phyloP scores from a whole-genome alignment of 2,797 vertebrate species.

The Trachurus trachurus region DNA sequence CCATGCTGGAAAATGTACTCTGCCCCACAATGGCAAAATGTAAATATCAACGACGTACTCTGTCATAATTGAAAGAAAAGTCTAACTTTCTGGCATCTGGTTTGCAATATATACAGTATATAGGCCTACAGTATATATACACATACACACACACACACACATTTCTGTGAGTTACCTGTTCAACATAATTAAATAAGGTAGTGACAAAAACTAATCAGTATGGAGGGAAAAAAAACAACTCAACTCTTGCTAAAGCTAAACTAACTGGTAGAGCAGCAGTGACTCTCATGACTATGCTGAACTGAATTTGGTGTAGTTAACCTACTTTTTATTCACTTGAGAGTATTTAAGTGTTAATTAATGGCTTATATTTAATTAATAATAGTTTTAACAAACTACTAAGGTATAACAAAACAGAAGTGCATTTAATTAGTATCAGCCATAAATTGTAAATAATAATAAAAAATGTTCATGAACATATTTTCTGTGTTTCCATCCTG shows the following conservation, averaged over 20 bases:
- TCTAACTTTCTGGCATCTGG: slow-evolving; percentile 2
- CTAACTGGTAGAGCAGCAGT: background rate
- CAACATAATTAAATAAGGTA: background rate
- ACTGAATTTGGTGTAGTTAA: background rate
- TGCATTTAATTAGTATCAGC: background rate
- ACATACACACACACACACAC: background rate
- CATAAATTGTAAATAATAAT: background rate
- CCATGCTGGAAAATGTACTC: slow-evolving; percentile 35
- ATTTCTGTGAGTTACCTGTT: background rate
- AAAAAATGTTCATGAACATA: background rate
- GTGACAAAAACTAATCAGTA: background rate
- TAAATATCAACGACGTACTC: slow-evolving; percentile 3
- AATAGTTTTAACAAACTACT: background rate
- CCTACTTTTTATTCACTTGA: background rate
- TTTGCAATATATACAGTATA: slow-evolving; percentile 7
- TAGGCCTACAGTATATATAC: no score
- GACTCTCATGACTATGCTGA: no score
- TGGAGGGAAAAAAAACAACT: background rate
- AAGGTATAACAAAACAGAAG: background rate
- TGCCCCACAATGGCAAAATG: slow-evolving; percentile 8
- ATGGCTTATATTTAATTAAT: background rate
- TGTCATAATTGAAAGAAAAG: slow-evolving; percentile 13
- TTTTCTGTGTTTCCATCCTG: background rate
- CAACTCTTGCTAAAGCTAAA: slow-evolving; percentile 5
- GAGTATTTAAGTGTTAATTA: slow-evolving; percentile 5